Conservation (phyloP, 2,888 invertebrate genomes). For the Caenorhabditis sp. region DNA sequence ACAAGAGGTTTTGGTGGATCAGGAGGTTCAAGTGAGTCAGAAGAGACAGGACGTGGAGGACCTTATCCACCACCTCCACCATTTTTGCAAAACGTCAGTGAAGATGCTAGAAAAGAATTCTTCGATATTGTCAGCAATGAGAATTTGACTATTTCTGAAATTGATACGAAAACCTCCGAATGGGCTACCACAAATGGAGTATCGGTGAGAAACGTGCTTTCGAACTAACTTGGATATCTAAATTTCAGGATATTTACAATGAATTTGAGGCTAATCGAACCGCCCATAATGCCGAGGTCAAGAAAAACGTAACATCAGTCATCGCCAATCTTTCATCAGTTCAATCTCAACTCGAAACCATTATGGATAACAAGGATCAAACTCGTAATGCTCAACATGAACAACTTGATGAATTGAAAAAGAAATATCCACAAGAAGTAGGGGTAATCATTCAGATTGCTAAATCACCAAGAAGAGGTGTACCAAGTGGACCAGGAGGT, state of each 20-base stretch:
- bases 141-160: slow-evolving; percentile 31
- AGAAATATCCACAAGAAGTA: slow-evolving; percentile 17
- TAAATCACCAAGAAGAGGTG: slow-evolving; percentile 20
- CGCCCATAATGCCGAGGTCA: slow-evolving; percentile 26
- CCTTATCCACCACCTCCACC: slow-evolving; percentile 33
- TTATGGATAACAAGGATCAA: slow-evolving; percentile 36
- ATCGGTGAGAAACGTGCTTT: slow-evolving; percentile 20
- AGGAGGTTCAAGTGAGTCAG: background rate
- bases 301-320: slow-evolving; percentile 35
- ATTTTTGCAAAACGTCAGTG: slow-evolving; percentile 38
- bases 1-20: background rate
- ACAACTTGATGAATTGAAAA: slow-evolving; percentile 13
- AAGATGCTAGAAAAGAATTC: slow-evolving; percentile 27
- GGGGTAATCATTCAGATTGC: slow-evolving; percentile 32
- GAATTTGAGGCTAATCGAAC: slow-evolving; percentile 31
- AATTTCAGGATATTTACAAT: slow-evolving; percentile 13
- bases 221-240: slow-evolving; percentile 9
- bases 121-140: slow-evolving; percentile 36
- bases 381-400: slow-evolving; percentile 19
- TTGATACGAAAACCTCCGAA: slow-evolving; percentile 19
- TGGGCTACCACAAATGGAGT: slow-evolving; percentile 42
- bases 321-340: slow-evolving; percentile 35
- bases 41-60: too few species aligned
- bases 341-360: slow-evolving; percentile 20
- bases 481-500: slow-evolving; percentile 13